Evolutionary conservation across 2,888 invertebrate species (phyloP), one percentile per base, ranked within the genome.

Genomic region (Tillus elongatus): DNA sequence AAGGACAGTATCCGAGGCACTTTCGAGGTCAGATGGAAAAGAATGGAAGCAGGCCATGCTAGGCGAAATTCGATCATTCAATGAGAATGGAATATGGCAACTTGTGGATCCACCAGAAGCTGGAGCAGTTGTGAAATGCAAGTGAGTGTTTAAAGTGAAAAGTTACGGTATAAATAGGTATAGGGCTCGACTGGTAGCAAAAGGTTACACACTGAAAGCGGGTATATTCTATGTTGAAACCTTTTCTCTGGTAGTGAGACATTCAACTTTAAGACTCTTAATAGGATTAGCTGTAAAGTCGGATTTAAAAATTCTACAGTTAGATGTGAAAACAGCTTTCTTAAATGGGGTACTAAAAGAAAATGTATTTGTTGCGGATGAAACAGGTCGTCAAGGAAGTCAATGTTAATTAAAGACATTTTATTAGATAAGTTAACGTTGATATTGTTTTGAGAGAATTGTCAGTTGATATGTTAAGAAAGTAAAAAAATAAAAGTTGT

Each of bases 291-390:
- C 33, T 12, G 28, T 39, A 2, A 35, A 35, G 11, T 36, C 36
- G 28, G 14, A 26, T 24, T 37, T 40, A 13, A 31, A 30, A 4
- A 41, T 42, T 28, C n/a, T 33, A n/a, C 40, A 42, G 35, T 35
- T 41, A 32, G 42, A 37, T 26, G 42, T 42, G 4, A 34, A 24
- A 24, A 41, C 42, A 2, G 42, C 42, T 11, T 42, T 42, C 31
- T 16, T 42, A 2, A 42, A 40, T 27, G 42, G 35, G 8, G 6
- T 30, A 8, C 15, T 42, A 2, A 13, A 40, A 12, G 40, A 42
- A 37, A 33, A 26, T 29, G 37, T 42, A n/a, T 42, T 14, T 16
- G n/a, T 19, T n/a, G n/a, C n/a, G n/a, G n/a, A n/a, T n/a, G n/a
- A n/a, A n/a, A n/a, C n/a, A n/a, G n/a, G n/a, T n/a, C n/a, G n/a